These are phyloP conservation scores for Grammomys surdaster DNA, from an alignment of 2,113 vertebrate genomes.

Conservation along the genomic window DNA sequence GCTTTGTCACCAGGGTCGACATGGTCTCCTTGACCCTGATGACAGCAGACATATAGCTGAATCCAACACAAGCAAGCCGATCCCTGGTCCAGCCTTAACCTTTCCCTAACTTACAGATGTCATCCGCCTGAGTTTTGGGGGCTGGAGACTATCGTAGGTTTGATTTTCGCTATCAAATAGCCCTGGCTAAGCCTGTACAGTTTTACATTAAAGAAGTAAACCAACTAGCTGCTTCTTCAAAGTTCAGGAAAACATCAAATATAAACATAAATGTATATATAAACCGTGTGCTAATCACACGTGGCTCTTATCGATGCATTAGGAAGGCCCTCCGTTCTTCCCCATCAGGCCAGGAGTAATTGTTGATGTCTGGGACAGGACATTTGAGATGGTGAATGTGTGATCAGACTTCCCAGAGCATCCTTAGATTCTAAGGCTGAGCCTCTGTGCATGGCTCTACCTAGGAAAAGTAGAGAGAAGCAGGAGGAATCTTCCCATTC, in stretches of 20 bases:
- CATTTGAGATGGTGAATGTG: not conserved
- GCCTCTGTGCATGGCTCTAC: too few relatives aligned
- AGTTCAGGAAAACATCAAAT: not conserved
- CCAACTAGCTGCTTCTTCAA: not conserved
- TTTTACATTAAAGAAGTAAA: slow-evolving; percentile 13
- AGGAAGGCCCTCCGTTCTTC: not conserved
- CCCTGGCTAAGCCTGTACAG: not conserved
- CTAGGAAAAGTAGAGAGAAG: not conserved
- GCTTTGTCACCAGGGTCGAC: too few relatives aligned
- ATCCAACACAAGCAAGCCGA: not conserved
- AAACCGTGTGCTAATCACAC: not conserved
- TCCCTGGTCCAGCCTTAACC: not conserved
- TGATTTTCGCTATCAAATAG: not conserved
- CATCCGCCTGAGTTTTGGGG: not conserved
- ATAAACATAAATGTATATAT: not conserved
- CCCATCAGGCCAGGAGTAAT: not conserved
- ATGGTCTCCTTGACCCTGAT: not conserved
- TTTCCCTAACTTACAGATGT: not conserved
- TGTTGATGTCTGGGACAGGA: not conserved
- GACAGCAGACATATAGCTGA: not conserved
- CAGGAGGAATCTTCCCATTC: not conserved
- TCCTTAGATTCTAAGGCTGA: not conserved
- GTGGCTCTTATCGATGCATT: not conserved
- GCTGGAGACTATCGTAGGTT: not conserved
- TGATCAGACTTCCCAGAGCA: too few relatives aligned